Evolutionary conservation across 2,113 vertebrate species (phyloP).

Genomic region (Oceanodroma tethys): DNA sequence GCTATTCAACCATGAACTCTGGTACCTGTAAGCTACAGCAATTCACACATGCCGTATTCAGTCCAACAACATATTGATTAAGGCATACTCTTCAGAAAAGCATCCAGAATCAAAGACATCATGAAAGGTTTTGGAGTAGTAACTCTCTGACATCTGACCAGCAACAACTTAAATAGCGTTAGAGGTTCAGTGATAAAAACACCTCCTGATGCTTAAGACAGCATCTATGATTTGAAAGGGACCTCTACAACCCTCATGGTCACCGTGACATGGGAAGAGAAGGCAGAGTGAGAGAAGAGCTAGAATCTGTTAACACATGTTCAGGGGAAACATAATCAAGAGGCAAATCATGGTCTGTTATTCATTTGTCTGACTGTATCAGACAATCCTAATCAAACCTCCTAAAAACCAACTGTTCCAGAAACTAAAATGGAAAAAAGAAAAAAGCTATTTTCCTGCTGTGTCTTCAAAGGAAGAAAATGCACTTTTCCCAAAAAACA

Average conservation of each 20-base stretch:
- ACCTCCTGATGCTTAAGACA: not conserved
- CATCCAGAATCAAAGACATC: not conserved
- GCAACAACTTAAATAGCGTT: not conserved
- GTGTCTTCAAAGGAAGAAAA: conserved; percentile 38
- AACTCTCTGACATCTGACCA: not conserved
- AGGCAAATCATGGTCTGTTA: not conserved
- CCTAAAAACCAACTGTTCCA: not conserved
- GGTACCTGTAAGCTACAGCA: not conserved
- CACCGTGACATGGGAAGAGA: fast-evolving
- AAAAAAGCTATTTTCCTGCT: not conserved
- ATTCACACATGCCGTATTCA: not conserved
- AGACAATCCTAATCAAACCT: not conserved
- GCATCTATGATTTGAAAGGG: not conserved
- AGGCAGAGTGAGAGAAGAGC: not conserved
- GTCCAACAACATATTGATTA: not conserved
- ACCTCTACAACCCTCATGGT: not conserved
- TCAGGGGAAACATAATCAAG: not conserved
- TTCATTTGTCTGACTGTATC: not conserved
- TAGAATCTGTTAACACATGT: not conserved
- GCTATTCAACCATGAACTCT: not conserved
- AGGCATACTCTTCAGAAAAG: not conserved
- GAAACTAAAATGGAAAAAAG: not conserved
- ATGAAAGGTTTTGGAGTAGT: not conserved
- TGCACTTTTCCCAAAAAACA: not conserved
- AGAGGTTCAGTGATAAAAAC: not conserved